A percentile compares a stretch with the other conserved stretches of the same genome.
phyloP scores from a whole-genome alignment of 2,797 vertebrate species.

The Periophthalmus magnuspinnatus region DNA sequence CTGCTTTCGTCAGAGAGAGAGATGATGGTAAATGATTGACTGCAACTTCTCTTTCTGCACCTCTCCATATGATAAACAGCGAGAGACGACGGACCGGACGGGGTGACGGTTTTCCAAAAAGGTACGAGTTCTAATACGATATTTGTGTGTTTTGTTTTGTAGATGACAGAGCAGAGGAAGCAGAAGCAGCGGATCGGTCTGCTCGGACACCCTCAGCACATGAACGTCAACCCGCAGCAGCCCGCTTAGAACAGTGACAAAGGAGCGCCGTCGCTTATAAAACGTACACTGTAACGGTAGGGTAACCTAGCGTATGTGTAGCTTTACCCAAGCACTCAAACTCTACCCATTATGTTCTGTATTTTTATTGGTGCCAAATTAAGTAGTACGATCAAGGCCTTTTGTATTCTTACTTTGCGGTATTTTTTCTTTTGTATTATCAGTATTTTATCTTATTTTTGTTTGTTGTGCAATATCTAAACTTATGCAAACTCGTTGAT shows the following conservation, averaged over 20 bases:
- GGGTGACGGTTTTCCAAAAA: constrained; percentile 18
- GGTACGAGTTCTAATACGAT: constrained; percentile 11
- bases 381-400: constrained; percentile 73
- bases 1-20: constrained; percentile 49
- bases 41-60: constrained; percentile 4
- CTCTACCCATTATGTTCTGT: constrained; percentile 40
- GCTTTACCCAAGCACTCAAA: constrained; percentile 49
- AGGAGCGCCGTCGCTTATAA: constrained; percentile 16
- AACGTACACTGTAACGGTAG: constrained; percentile 49
- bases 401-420: constrained; percentile 82
- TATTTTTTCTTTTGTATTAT: constrained; percentile 52
- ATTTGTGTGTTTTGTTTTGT: constrained; percentile 41
- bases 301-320: constrained; percentile 58
- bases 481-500: constrained; percentile 84
- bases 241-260: constrained; percentile 77
- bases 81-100: background rate
- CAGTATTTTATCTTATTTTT: constrained; percentile 90
- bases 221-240: constrained; percentile 95
- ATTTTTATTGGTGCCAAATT: constrained; percentile 68
- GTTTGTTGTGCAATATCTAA: constrained; percentile 93
- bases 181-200: constrained; percentile 98
- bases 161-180: constrained; percentile 99
- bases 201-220: constrained; percentile 91
- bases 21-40: constrained; percentile 28
- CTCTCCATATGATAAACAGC: background rate